Base-by-base conservation (phyloP, 2,888 invertebrate species). In the Habroteleia sp. region DNA sequence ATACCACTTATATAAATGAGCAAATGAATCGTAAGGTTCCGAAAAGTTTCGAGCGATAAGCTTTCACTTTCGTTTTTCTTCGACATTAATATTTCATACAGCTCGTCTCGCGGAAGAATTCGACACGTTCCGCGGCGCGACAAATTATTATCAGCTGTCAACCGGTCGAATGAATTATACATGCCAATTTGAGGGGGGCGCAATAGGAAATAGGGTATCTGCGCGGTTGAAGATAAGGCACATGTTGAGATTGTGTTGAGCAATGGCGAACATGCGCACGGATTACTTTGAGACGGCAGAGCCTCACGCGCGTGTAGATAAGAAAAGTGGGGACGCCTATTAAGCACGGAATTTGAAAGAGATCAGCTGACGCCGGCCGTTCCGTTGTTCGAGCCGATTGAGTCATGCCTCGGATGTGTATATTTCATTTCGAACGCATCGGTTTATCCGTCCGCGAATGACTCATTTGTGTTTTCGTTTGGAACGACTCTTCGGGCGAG, bases 31-130 rank as follows among this genome's bases (percentile, higher is more conserved):
- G 31, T 8, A 29, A 48, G 42, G 23, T 17, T 20, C 10, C 10
- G 8, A 31, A 33, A 25, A 25, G 44, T 31, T 46, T 20, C 20
- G 20, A 20, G 20, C 33, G 44, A 33, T 27, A 56, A 41, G 31
- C 23, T 33, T 58, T 58, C 42, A 42, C 50, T 50, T 41, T 63
- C 41, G 33, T 63, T 63, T 50, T 50, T 50, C 63, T 33, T 39
- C 39, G 27, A 7, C 63, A 72, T 63, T 62, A 63, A 72, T 72
- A 63, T 72, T 72, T 72, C 71, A 72, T 72, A 17, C 16, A 25
- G 29, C 33, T 50, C 23, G 17, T 50, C 11, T 16, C 25, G 25
- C 42, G 11, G 14, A 44, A 29, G 41, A 39, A 50, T 46, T 65
- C 37, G 63, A 72, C 42, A 39, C 39, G 37, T 62, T 44, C 62